Base-by-base conservation (phyloP, 2,888 invertebrate genomes). In the Balanococcus diminutus region DNA sequence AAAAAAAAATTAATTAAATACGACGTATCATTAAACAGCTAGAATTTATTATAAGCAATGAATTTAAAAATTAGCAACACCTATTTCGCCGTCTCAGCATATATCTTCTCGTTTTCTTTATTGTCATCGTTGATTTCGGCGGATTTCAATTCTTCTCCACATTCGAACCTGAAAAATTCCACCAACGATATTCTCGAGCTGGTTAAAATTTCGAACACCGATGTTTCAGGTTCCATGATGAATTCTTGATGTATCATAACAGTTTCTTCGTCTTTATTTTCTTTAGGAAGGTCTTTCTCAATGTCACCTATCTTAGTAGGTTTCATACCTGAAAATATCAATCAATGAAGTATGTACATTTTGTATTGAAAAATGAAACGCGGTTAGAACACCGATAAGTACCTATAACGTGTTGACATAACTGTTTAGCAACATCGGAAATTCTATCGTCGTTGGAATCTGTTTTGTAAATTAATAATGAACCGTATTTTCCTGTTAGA, bases 381-480 rank as follows among this genome's bases (percentile, higher is more conserved):
- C 6, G 9, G 25, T 28, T 42, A 8, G 2, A 42, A 36, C 2
- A 9, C 5, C 46, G 0, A 32, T 16, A 79, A 90, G 90, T 90
- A 90, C 93, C 97, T 28, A 98, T 96, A 88, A 98, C 93, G 89
- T 98, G 98, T 89, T 98, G 98, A 89, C 97, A 97, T 8, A 98
- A 90, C 89, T 96, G 94, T 88, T 93, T 92, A 22, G 95, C 95
- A 11, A 95, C 89, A 81, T 91, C 89, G 36, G 81, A 28, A 22
- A 88, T 87, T 79, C 91, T 90, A 16, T 88, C 88, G 16, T 88
- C 81, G 89, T 90, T 86, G 88, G 89, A 79, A 36, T 36, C 81
- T 89, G 89, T 89, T 89, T 91, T 93, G 89, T 95, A 94, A 28
- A 95, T 95, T 0, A 98, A 91, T 81, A 98, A 89, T 0, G 96